Conservation (phyloP, 2,888 invertebrate species). For the Nymphalis urticae region DNA sequence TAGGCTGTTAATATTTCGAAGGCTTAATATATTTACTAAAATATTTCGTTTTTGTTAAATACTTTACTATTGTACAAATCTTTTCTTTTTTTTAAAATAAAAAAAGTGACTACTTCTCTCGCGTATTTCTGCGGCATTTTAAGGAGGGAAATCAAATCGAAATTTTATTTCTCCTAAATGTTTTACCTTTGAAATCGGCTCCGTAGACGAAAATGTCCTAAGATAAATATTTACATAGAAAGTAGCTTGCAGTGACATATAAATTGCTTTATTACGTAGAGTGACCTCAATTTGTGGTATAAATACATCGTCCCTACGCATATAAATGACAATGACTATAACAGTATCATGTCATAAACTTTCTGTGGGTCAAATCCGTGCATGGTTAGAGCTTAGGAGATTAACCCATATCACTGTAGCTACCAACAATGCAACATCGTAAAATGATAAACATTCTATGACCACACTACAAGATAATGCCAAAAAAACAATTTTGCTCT, state of each 20-base stretch:
- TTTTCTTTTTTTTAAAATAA: too few species aligned
- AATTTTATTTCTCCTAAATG: too few species aligned
- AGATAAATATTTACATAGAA: conserved; percentile 17
- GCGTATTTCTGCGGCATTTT: too few species aligned
- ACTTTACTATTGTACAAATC: too few species aligned
- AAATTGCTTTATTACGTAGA: conserved; percentile 30
- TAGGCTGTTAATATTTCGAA: too few species aligned
- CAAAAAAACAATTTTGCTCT: too few species aligned
- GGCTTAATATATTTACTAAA: too few species aligned
- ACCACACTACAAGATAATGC: background rate
- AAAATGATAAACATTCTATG: background rate
- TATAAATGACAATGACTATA: conserved; percentile 27
- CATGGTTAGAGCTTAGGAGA: conserved; percentile 6
- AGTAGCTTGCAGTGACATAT: conserved; percentile 18
- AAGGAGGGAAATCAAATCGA: too few species aligned
- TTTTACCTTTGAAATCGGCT: too few species aligned
- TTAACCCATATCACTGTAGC: background rate
- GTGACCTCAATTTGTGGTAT: conserved; percentile 29
- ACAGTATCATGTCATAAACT: conserved; percentile 16
- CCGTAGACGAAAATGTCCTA: too few species aligned
- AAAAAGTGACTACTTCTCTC: too few species aligned
- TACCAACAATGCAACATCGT: background rate
- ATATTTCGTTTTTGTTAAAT: too few species aligned
- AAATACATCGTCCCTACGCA: conserved; percentile 26
- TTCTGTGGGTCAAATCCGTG: conserved; percentile 14